Evolutionary conservation across 2,113 vertebrate species (phyloP).

Genomic region (Rhea pennata): DNA sequence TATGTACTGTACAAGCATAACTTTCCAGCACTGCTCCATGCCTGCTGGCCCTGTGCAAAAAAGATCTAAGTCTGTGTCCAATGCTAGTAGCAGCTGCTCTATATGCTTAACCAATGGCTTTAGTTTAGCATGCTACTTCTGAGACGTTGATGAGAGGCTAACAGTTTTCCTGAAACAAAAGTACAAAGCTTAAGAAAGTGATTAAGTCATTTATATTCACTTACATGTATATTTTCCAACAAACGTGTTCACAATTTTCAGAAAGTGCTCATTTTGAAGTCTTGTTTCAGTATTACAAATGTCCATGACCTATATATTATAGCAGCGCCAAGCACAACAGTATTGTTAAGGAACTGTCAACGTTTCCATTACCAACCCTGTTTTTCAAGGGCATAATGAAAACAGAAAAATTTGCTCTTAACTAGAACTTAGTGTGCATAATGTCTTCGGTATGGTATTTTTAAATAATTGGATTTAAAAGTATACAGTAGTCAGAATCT

Average conservation of each 20-base stretch:
- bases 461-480: slow-evolving; percentile 28
- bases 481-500: slow-evolving; percentile 3
- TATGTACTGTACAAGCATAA: slow-evolving; percentile 15
- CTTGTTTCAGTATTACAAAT: slow-evolving; percentile 3
- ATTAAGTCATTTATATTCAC: not conserved
- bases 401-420: not conserved
- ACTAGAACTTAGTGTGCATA: not conserved
- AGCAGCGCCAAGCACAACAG: not conserved
- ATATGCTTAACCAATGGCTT: not conserved
- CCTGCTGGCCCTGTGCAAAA: slow-evolving; percentile 46
- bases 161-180: slow-evolving; percentile 19
- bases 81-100: slow-evolving; percentile 13
- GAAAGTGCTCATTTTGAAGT: slow-evolving; percentile 45
- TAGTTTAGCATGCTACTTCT: slow-evolving; percentile 23
- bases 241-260: slow-evolving; percentile 18
- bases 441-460: slow-evolving; percentile 3
- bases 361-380: not conserved
- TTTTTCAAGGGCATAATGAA: not conserved
- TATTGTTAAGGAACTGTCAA: not conserved
- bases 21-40: slow-evolving; percentile 42
- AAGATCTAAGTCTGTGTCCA: not conserved
- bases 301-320: not conserved
- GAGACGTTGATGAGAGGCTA: not conserved
- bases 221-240: not conserved
- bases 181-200: not conserved